Evolutionary conservation across 2,797 vertebrate genomes (phyloP), one percentile per base, ranked within the genome.

Genomic region (Thamnophis elegans): DNA sequence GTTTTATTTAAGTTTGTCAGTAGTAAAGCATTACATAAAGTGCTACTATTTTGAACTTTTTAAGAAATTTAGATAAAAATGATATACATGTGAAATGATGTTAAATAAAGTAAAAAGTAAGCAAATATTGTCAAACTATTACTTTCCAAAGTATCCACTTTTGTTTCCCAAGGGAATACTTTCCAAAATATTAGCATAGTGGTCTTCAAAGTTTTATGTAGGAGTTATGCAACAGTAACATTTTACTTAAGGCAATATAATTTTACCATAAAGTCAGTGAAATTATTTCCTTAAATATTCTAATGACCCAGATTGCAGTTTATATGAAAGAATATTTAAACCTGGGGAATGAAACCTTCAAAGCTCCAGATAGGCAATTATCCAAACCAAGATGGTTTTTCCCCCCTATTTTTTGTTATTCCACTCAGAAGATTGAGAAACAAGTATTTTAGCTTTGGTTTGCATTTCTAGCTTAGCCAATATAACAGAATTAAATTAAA

Each of bases 11-110:
- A 73, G 94, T 96, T 90, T 96, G 94, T 97, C 98, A 98, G 97
- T 98, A 98, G 98, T 98, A 97, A 93, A 97, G 97, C 96, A 96
- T 97, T 92, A 97, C 92, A 97, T 98, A 98, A 98, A 98, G 97
- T 98, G 98, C 98, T 97, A 95, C 96, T 96, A 96, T 97, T 88
- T 96, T 95, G 96, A 97, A 97, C 94, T 96, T 95, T 42, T 95
- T 93, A 95, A 96, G 95, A 97, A 89, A 96, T 90, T 92, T 93
- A 0, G 87, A 86, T 92, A 95, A 95, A 94, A 93, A 92, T 47
- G 32, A 92, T 73, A 62, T 89, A 94, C 59, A 95, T 96, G 96
- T 95, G 96, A 94, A 96, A 95, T 92, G 92, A 93, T 96, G 94
- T 91, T 95, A 96, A 97, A 97, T 82, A 97, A 42, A 96, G 95